Conservation (phyloP, 2,113 vertebrate species). For the Alethe diademata region DNA sequence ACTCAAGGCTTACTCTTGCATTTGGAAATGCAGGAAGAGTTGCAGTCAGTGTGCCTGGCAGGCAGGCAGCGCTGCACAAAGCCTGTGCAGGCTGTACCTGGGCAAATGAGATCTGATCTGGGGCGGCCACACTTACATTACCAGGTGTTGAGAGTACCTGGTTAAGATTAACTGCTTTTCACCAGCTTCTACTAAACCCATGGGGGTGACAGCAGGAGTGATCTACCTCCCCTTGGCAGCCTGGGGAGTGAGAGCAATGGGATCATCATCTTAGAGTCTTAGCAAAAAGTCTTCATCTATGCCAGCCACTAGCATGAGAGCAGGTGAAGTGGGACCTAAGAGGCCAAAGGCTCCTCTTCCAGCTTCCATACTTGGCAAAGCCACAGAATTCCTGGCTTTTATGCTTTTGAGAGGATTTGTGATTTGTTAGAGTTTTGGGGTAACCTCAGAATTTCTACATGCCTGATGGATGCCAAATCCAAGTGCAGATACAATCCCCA, state of each 20-base stretch:
- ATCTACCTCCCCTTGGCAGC: background rate
- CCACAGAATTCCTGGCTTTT: background rate
- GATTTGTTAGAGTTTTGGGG: background rate
- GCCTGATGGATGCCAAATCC: background rate
- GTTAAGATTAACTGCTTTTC: background rate
- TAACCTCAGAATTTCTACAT: background rate
- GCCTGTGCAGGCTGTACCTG: background rate
- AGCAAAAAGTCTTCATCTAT: background rate
- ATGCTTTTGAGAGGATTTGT: background rate
- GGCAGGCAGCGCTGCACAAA: accelerated
- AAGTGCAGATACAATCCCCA: background rate
- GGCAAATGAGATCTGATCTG: background rate
- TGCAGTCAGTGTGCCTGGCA: background rate
- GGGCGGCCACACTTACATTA: background rate
- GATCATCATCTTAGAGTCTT: background rate
- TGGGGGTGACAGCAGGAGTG: background rate
- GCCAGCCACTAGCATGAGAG: background rate
- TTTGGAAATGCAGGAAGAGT: background rate
- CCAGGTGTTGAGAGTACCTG: background rate
- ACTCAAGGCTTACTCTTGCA: background rate
- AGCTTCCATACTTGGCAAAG: background rate
- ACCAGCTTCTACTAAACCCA: background rate
- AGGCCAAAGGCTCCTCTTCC: background rate
- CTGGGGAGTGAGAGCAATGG: accelerated
- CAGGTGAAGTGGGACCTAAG: background rate